Percentiles rank a stretch among this genome's conserved stretches.
Evolutionary conservation across 2,888 invertebrate species (phyloP).

Genomic region (Prosopocoilus inquinatus): DNA sequence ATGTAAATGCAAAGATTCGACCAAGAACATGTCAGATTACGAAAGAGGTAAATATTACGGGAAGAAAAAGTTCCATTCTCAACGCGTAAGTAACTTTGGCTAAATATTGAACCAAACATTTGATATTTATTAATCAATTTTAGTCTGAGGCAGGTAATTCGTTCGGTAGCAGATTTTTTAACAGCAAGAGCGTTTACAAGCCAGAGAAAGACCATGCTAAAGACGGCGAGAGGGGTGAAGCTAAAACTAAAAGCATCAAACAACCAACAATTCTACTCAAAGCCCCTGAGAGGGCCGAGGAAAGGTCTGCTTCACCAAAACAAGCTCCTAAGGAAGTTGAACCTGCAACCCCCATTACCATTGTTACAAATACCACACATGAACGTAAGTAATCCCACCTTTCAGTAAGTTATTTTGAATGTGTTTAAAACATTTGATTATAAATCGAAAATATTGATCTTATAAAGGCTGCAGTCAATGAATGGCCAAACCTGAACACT

Average conservation of each 20-base stretch:
- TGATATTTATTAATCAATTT: slow-evolving; percentile 5
- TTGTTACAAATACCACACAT: slow-evolving; percentile 18
- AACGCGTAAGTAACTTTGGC: slow-evolving; percentile 2
- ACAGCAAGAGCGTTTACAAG: slow-evolving; percentile 30
- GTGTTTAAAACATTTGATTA: slow-evolving; percentile 1
- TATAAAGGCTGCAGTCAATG: too few species aligned
- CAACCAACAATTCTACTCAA: slow-evolving; percentile 70
- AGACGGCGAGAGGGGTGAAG: slow-evolving; percentile 20
- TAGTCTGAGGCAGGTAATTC: slow-evolving; percentile 19
- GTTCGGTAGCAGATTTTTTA: slow-evolving; percentile 34
- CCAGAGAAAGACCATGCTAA: slow-evolving; percentile 44
- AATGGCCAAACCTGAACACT: too few species aligned
- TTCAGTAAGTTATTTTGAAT: slow-evolving; percentile 3
- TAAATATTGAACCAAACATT: neutral
- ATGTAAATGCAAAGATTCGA: neutral
- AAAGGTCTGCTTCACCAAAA: slow-evolving; percentile 62
- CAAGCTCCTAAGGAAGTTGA: slow-evolving; percentile 34
- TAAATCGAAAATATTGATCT: too few species aligned
- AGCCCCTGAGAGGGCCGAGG: slow-evolving; percentile 62
- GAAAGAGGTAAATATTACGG: slow-evolving; percentile 45
- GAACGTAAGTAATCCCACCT: slow-evolving; percentile 14
- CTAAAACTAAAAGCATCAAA: slow-evolving; percentile 35
- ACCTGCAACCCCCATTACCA: slow-evolving; percentile 29
- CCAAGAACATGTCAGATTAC: slow-evolving; percentile 41
- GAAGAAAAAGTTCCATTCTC: slow-evolving; percentile 53